Percentiles rank a stretch among this genome's conserved stretches.
Evolutionary conservation across 1,140 invertebrate species (phyloP).

Genomic region (Euglossa dilemma): DNA sequence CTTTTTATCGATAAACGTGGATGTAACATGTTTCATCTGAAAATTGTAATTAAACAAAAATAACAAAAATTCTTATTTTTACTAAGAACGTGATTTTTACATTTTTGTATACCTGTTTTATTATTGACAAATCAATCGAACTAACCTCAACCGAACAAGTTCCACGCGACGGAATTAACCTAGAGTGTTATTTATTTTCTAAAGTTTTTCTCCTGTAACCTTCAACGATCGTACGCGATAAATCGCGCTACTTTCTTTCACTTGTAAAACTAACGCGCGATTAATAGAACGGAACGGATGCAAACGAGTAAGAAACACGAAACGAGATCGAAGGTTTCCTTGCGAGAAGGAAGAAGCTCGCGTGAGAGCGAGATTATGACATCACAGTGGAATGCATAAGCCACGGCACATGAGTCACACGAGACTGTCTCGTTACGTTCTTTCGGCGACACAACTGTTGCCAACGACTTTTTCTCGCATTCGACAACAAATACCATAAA

Average conservation of each 20-base stretch:
- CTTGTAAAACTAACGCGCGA: not conserved
- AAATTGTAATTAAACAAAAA: too few species aligned
- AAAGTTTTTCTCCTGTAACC: not conserved
- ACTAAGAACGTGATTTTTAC: too few species aligned
- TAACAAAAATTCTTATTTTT: too few species aligned
- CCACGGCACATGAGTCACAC: conserved; percentile 58
- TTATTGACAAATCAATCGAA: not conserved
- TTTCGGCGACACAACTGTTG: conserved; percentile 37
- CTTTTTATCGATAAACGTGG: too few species aligned
- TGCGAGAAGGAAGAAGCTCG: conserved; percentile 1
- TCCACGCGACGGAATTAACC: not conserved
- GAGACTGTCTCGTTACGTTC: conserved; percentile 36
- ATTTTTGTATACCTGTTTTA: too few species aligned
- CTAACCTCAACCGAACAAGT: not conserved
- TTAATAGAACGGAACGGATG: not conserved
- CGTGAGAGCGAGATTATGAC: conserved; percentile 57
- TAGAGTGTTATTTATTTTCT: not conserved
- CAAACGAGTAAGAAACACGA: not conserved
- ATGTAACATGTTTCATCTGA: too few species aligned
- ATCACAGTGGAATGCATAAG: conserved; percentile 62
- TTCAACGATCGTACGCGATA: not conserved
- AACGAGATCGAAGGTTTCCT: conserved; percentile 4
- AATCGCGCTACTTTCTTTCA: not conserved
- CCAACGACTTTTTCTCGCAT: conserved; percentile 12
- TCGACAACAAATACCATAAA: not conserved